These are phyloP conservation scores for Falco rusticolus DNA, from an alignment of 2,797 vertebrate species.

Conservation along the genomic window DNA sequence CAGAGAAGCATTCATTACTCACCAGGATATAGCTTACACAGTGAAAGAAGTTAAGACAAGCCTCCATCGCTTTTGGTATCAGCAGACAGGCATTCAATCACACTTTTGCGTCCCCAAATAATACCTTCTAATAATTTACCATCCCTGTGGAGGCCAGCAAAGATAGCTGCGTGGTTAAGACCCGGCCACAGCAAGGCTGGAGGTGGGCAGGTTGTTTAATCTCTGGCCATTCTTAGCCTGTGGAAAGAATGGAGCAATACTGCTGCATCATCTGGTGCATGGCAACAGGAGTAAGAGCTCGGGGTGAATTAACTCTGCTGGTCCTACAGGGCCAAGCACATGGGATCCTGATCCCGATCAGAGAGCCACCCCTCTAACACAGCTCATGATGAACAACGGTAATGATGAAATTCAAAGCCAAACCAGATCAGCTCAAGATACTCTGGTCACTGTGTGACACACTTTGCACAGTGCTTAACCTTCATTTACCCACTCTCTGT, in stretches of 20 bases:
- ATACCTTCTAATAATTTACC: neutral
- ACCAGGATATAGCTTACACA: neutral
- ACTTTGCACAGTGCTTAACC: neutral
- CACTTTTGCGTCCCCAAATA: neutral
- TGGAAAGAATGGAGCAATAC: neutral
- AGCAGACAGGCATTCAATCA: neutral
- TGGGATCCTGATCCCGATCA: fast-evolving
- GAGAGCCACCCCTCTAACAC: neutral
- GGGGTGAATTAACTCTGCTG: neutral
- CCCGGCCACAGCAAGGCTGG: neutral
- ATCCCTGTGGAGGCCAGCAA: neutral
- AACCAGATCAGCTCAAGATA: neutral
- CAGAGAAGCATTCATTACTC: neutral
- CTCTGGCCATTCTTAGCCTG: neutral
- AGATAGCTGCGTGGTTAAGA: neutral
- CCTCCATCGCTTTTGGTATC: neutral
- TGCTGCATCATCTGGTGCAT: neutral
- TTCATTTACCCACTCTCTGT: neutral
- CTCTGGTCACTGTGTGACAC: neutral
- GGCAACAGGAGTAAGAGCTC: neutral
- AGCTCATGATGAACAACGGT: neutral
- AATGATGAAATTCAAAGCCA: neutral
- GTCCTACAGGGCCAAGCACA: neutral
- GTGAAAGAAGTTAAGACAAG: neutral
- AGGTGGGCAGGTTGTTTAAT: neutral